phyloP scores from a whole-genome alignment of 1,140 invertebrate species.

The Panulirus ornatus region DNA sequence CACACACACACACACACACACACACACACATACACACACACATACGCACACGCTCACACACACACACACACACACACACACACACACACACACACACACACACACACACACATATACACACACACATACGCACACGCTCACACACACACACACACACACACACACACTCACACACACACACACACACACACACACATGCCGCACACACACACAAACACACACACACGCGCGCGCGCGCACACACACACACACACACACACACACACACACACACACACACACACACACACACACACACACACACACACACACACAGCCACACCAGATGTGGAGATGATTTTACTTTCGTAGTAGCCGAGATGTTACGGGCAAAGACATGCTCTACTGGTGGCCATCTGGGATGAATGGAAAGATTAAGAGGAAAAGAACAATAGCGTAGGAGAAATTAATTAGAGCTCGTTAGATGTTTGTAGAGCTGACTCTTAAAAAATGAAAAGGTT shows the following conservation, averaged over 20 bases:
- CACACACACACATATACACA: conserved; percentile 20
- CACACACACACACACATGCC: background rate
- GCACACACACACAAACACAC: conserved; percentile 23
- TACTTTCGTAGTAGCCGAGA: no score
- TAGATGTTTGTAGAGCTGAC: no score
- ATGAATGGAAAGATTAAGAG: no score
- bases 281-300: conserved; percentile 26
- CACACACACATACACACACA: conserved; percentile 12
- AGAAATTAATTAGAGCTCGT: no score
- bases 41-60: conserved; percentile 32
- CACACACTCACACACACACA: conserved; percentile 15
- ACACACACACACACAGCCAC: background rate
- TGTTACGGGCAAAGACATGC: no score
- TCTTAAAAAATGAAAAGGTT: no score
- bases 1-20: conserved; percentile 26
- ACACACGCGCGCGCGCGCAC: background rate
- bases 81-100: conserved; percentile 24
- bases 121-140: conserved; percentile 2
- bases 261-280: conserved; percentile 6
- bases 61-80: conserved; percentile 40
- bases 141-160: conserved; percentile 28
- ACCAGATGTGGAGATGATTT: no score
- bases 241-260: conserved; percentile 18
- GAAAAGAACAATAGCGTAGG: no score
- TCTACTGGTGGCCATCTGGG: no score